Base-by-base conservation (phyloP, 2,113 vertebrate genomes). In the Lanius collurio region DNA sequence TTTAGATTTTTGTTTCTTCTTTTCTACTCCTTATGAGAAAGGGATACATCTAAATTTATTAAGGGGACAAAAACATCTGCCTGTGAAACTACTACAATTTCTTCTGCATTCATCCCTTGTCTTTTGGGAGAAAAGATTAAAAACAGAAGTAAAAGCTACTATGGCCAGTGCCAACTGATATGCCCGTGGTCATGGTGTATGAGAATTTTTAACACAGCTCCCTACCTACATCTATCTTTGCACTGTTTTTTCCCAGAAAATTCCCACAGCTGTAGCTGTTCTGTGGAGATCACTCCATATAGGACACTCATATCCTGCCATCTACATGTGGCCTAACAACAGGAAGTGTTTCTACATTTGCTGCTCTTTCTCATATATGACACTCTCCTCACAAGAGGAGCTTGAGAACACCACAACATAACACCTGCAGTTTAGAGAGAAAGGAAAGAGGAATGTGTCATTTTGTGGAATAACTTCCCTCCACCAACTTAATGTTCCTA, bases 121-220 rank as follows among this genome's bases (percentile, higher is more conserved):
- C 42, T 49, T 83, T 77, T 1, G 6, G 10, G 7, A 10, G 8
- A 78, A 62, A 69, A 68, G 9, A 77, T 31, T 3, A 39, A 50
- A 74, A 82, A 6, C 7, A 59, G 81, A 68, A 84, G 10, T 20
- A 81, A 69, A 85, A 87, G 49, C 47, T 80, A 6, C 44, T 56
- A 24, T 8, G 22, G 75, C 15, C 47, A 80, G 16, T 8, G 26
- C 55, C 31, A 24, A 75, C 39, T 47, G 39, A 75, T 76, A 77
- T 4, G 19, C 16, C 55, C 26, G 37, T 0, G 3, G 44, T 22
- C 26, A 22, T 0, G 15, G 7, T 22, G 21, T 3, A 11, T 21
- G 75, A 41, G 9, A 57, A 18, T 46, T 60, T 55, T 44, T 49
- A 87, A 37, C n/a, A 53, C 12, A 49, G 37, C 26, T 75, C 28